A percentile compares a stretch with the other conserved stretches of the same genome.
phyloP scores from a whole-genome alignment of 2,797 vertebrate species.

The Linurgus olivaceus region DNA sequence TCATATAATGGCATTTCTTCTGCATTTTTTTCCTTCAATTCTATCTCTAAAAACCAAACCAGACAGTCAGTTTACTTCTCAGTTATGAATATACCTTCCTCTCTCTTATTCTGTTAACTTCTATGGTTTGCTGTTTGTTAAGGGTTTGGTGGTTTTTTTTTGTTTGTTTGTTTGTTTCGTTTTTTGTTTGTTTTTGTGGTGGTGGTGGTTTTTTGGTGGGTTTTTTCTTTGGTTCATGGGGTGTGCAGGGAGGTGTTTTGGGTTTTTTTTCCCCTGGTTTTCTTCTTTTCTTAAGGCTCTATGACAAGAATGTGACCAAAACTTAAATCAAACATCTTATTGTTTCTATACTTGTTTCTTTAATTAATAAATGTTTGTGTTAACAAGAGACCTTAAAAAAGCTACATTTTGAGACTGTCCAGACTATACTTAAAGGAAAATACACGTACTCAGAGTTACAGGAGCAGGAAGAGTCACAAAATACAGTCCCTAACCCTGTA shows the following conservation, averaged over 20 bases:
- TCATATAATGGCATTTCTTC: not conserved
- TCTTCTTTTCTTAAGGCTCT: not conserved
- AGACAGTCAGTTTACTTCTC: not conserved
- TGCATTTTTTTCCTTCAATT: not conserved
- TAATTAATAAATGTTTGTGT: not conserved
- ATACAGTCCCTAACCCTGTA: not conserved
- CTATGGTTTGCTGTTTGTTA: not conserved
- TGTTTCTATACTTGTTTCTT: not conserved
- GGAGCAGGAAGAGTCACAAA: not conserved
- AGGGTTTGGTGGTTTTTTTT: fast-evolving
- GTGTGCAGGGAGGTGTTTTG: too few species aligned
- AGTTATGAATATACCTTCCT: not conserved
- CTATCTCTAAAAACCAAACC: not conserved
- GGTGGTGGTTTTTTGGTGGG: too few species aligned
- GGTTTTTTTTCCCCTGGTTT: fast-evolving
- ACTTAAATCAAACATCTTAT: not conserved
- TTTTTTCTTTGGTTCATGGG: fast-evolving
- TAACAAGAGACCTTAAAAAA: not conserved
- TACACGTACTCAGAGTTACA: not conserved
- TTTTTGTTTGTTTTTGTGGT: not conserved
- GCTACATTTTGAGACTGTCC: not conserved
- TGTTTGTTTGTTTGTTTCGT: too few species aligned
- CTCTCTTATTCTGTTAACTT: not conserved
- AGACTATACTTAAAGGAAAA: not conserved
- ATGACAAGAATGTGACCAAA: not conserved